Evolutionary conservation across 2,888 invertebrate species (phyloP).

Genomic region (Lysandra bellargus): DNA sequence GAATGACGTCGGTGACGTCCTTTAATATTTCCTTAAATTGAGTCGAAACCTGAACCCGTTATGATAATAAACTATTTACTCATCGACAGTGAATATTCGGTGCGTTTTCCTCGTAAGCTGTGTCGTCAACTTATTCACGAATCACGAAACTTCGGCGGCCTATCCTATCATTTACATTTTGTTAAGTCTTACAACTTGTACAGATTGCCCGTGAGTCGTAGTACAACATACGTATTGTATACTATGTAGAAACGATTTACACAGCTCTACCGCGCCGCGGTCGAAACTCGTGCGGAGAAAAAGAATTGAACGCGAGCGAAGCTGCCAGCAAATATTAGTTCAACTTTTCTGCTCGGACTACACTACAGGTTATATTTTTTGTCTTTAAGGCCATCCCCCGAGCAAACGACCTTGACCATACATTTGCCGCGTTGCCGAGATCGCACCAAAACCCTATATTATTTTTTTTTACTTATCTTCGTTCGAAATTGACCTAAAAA

Average conservation of each 20-base stretch:
- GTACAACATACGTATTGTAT: neutral
- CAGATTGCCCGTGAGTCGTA: neutral
- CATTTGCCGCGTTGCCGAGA: too few relatives aligned
- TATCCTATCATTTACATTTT: neutral
- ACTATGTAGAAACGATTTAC: neutral
- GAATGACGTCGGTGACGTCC: neutral
- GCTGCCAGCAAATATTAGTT: neutral
- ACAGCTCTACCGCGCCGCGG: neutral
- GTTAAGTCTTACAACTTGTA: neutral
- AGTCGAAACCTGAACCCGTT: neutral
- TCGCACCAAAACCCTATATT: too few relatives aligned
- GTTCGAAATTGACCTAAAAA: too few relatives aligned
- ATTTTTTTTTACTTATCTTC: too few relatives aligned
- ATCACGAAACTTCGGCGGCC: neutral
- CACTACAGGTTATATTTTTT: neutral
- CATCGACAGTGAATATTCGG: neutral
- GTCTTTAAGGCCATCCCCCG: too few relatives aligned
- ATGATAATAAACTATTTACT: neutral
- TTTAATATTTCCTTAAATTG: neutral
- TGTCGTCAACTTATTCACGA: neutral
- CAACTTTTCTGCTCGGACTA: neutral
- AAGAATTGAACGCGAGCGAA: constrained; percentile 19
- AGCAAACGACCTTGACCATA: too few relatives aligned
- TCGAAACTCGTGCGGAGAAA: neutral
- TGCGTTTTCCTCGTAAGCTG: neutral